These are phyloP conservation scores for Tichodroma muraria DNA, from an alignment of 2,113 vertebrate species.

Conservation along the genomic window DNA sequence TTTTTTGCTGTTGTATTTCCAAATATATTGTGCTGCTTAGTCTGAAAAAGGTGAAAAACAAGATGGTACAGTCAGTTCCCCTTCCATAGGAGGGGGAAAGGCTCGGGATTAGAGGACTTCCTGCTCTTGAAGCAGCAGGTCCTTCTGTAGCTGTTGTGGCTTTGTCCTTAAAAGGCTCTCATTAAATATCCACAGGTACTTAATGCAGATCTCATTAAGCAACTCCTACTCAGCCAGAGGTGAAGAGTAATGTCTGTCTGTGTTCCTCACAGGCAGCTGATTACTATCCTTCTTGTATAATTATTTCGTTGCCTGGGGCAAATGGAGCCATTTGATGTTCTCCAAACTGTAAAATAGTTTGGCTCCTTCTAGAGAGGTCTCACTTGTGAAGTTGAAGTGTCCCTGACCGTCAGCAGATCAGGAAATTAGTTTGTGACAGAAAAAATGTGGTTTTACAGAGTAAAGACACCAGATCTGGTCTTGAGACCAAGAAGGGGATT, in stretches of 20 bases:
- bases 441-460: neutral
- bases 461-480: neutral
- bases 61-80: neutral
- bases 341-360: neutral
- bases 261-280: constrained; percentile 12
- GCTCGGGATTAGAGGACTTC: neutral
- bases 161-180: constrained; percentile 6
- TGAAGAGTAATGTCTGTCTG: constrained; percentile 24
- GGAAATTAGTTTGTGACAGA: neutral
- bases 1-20: neutral
- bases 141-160: neutral
- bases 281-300: neutral
- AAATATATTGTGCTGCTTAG: neutral
- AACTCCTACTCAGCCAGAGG: constrained; percentile 22
- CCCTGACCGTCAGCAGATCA: neutral
- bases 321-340: neutral
- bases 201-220: neutral
- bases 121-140: neutral
- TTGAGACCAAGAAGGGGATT: neutral
- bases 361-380: neutral
- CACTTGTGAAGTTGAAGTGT: neutral
- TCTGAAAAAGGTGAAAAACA: neutral
- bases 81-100: neutral
- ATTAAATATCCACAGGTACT: neutral
- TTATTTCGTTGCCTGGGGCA: neutral